These are phyloP conservation scores for Lomographa bimaculata DNA, from an alignment of 2,888 invertebrate species.

Conservation along the genomic window DNA sequence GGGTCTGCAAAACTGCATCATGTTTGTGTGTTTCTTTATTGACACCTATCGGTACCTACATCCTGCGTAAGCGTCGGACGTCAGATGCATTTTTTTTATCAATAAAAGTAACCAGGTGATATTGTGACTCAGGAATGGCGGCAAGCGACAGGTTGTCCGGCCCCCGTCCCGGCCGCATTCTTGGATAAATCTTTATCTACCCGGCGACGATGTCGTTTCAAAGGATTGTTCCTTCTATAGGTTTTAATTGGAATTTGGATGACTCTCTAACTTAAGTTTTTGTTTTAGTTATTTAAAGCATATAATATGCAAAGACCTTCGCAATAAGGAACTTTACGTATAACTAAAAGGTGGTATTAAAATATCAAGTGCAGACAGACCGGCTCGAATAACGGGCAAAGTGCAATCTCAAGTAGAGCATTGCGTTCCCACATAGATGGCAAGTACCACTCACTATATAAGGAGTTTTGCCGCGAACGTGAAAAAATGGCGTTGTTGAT, in stretches of 20 bases:
- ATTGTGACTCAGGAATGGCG: slow-evolving; percentile 48
- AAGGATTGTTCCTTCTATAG: slow-evolving; percentile 1
- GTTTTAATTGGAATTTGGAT: not conserved
- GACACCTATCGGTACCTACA: slow-evolving; percentile 15
- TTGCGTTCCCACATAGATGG: slow-evolving; percentile 70
- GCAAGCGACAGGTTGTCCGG: slow-evolving; percentile 39
- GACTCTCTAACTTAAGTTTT: no score
- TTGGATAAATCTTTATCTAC: slow-evolving; percentile 52
- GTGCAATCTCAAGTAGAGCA: slow-evolving; percentile 66
- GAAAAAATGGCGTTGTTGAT: no score
- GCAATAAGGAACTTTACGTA: slow-evolving; percentile 18
- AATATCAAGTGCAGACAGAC: slow-evolving; percentile 36
- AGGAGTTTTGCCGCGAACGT: no score
- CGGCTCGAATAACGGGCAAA: slow-evolving; percentile 51
- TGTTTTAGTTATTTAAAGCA: no score
- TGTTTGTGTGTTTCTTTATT: not conserved
- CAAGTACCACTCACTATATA: slow-evolving; percentile 55
- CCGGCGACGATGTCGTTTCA: slow-evolving; percentile 23
- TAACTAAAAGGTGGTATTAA: slow-evolving; percentile 19
- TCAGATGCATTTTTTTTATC: slow-evolving; percentile 37
- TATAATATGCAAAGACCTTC: no score
- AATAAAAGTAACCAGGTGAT: slow-evolving; percentile 48
- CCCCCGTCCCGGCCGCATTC: slow-evolving; percentile 49
- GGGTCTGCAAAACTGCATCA: not conserved
- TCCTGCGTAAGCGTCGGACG: slow-evolving; percentile 31